These are phyloP conservation scores for Trogon melanurus DNA, from an alignment of 2,113 vertebrate genomes.

Conservation along the genomic window DNA sequence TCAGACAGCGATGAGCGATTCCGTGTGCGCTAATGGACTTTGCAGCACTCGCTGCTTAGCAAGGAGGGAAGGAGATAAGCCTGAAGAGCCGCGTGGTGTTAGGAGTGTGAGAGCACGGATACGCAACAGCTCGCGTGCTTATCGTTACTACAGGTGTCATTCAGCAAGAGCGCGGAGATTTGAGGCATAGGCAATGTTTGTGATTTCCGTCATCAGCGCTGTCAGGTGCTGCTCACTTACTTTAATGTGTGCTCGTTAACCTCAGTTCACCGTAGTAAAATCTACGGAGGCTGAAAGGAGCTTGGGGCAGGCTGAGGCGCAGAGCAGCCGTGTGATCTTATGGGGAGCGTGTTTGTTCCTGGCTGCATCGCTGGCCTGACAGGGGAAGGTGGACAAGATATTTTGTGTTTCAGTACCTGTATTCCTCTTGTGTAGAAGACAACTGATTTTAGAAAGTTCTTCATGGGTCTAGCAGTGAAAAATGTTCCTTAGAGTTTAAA, in stretches of 20 bases:
- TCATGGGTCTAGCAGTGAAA: neutral
- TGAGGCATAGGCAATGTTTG: neutral
- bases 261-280: neutral
- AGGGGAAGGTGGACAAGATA: neutral
- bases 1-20: neutral
- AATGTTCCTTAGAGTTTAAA: neutral
- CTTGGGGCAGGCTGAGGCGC: neutral
- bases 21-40: constrained; percentile 15
- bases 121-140: neutral
- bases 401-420: neutral
- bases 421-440: neutral
- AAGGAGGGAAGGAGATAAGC: constrained; percentile 42
- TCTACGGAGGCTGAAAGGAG: neutral
- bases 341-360: accelerated
- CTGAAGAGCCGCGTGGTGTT: neutral
- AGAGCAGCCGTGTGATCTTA: neutral
- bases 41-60: constrained; percentile 31
- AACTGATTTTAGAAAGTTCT: neutral
- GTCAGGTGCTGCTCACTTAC: neutral
- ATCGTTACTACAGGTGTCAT: neutral
- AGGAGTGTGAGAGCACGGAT: neutral
- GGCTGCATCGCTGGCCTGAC: neutral
- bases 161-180: neutral
- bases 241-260: neutral
- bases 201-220: neutral